A percentile compares a stretch with the other conserved stretches of the same genome.
phyloP scores from a whole-genome alignment of 2,888 invertebrate species.

The Apocheima hispidaria region DNA sequence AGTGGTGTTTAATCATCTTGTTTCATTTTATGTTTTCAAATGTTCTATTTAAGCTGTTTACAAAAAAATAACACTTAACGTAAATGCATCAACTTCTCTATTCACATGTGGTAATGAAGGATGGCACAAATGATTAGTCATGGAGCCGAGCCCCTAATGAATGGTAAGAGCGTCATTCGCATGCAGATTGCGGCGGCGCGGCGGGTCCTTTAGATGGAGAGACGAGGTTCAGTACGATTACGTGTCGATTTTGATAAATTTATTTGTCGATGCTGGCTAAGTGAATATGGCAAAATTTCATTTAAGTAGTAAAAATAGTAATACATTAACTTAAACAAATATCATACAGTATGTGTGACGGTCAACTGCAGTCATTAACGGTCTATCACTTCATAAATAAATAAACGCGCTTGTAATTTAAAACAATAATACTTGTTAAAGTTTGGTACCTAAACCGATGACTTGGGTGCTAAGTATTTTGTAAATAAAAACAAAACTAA shows the following conservation, averaged over 20 bases:
- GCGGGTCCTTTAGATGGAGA: slow-evolving; percentile 45
- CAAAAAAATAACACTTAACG: neutral
- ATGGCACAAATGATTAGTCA: slow-evolving; percentile 38
- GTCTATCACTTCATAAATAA: too few species aligned
- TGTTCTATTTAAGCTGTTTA: neutral
- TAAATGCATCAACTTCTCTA: slow-evolving; percentile 19
- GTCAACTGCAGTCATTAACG: too few species aligned
- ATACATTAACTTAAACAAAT: too few species aligned
- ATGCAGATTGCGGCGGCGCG: slow-evolving; percentile 69
- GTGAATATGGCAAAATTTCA: too few species aligned
- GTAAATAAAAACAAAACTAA: too few species aligned
- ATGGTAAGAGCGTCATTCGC: slow-evolving; percentile 63
- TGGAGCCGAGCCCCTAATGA: slow-evolving; percentile 36
- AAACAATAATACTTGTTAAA: too few species aligned
- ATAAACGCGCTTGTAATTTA: too few species aligned
- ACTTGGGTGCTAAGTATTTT: too few species aligned
- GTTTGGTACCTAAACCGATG: too few species aligned
- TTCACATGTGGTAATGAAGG: slow-evolving; percentile 35
- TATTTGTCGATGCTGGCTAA: too few species aligned
- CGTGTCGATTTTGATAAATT: neutral
- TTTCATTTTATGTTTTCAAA: neutral
- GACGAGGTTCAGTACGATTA: slow-evolving; percentile 8
- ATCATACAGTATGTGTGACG: too few species aligned
- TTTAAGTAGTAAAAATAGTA: too few species aligned
- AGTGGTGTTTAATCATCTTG: neutral